Evolutionary conservation across 2,797 vertebrate species (phyloP), one percentile per base, ranked within the genome.

Genomic region (Channallabes apus): DNA sequence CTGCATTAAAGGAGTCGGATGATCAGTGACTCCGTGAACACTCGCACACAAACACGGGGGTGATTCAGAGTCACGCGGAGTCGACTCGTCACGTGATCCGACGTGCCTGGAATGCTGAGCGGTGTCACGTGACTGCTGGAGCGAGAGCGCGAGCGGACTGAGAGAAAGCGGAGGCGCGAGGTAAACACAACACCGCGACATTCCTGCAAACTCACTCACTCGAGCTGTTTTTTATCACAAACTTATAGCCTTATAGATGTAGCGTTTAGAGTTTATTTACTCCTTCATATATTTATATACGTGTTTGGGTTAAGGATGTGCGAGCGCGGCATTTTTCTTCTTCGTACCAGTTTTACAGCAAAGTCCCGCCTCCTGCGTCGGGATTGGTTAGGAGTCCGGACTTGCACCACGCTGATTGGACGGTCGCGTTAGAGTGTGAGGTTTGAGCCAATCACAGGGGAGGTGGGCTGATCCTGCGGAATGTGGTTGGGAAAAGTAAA

Each of bases 41-140:
- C 5, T 59, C 20, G 20, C 20, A 20, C 58, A 59, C 1, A 59
- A 59, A 59, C 18, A 7, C 18, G 41, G 9, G 4, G 0, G 3
- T 35, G 80, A 82, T 29, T 68, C 64, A 0, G 41, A 67, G 24
- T 56, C 80, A 15, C 32, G 3, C 22, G 2, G 80, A 68, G n/a
- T 68, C 80, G 80, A 35, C 11, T 69, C 29, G 46, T 54, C 62
- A 81, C 79, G 62, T 68, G 79, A 54, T 5, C 8, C 32, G 38
- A 54, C 62, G 9, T 81, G 64, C 3, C 7, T 32, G 64, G n/a
- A 27, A 65, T 32, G 1, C 41, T 20, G 27, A 54, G 8, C 5
- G 29, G 80, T 11, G 64, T 82, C 80, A 82, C 80, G 80, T 82
- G 80, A 69, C 32, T 35, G 58, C 11, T 5, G 76, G 58, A 8